Conservation (phyloP, 1,140 invertebrate genomes). For the Cyphomyrmex costatus region DNA sequence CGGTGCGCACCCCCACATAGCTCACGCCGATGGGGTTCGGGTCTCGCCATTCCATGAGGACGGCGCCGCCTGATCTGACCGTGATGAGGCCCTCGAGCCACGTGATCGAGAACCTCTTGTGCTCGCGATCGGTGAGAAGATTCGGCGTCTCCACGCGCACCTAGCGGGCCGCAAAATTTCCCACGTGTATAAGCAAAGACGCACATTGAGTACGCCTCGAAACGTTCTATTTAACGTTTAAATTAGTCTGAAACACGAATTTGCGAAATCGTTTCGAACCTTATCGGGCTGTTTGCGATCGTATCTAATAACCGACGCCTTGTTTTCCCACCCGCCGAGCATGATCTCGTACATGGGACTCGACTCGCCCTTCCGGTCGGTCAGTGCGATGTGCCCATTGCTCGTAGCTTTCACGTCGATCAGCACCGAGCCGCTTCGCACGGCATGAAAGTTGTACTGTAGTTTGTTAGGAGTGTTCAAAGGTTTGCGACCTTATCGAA, state of each 20-base stretch:
- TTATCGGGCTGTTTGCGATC: conserved; percentile 89
- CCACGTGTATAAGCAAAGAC: conserved; percentile 8
- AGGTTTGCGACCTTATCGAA: conserved; percentile 81
- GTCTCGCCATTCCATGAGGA: conserved; percentile 88
- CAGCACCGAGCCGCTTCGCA: conserved; percentile 86
- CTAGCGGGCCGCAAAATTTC: conserved; percentile 78
- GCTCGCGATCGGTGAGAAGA: conserved; percentile 87
- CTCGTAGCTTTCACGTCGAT: conserved; percentile 88
- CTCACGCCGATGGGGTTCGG: conserved; percentile 88
- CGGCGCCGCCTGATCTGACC: conserved; percentile 85
- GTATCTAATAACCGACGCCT: conserved; percentile 88
- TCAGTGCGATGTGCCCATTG: conserved; percentile 89
- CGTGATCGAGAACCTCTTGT: conserved; percentile 88
- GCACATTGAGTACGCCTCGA: not conserved
- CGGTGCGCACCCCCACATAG: conserved; percentile 89
- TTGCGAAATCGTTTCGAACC: conserved; percentile 82
- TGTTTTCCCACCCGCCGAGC: conserved; percentile 89
- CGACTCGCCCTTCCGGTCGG: conserved; percentile 85
- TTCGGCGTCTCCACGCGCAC: conserved; percentile 87
- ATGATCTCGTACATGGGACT: conserved; percentile 89
- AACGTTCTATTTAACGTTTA: not conserved
- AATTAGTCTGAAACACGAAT: conserved; percentile 10
- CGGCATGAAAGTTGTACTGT: conserved; percentile 88
- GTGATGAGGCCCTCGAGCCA: conserved; percentile 88
- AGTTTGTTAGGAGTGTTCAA: conserved; percentile 88